Evolutionary conservation across 1,140 invertebrate species (phyloP), one percentile per base, ranked within the genome.

Genomic region (Aricia agestis): DNA sequence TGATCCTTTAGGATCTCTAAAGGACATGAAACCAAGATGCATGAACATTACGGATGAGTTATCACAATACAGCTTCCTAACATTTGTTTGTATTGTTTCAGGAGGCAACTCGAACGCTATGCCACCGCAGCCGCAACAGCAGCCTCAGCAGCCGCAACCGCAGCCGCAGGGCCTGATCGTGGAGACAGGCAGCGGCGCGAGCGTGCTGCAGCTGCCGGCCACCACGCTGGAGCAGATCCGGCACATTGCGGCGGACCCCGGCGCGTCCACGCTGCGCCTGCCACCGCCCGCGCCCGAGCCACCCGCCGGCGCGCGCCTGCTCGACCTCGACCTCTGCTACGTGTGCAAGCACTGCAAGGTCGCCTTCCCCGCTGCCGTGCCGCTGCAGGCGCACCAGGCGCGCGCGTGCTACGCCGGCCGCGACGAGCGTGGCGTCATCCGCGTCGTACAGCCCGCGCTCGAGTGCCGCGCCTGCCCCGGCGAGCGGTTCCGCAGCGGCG

Each of bases 301-400:
- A 17, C 86, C 89, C 73, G 32, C 83, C 79, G 76, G 87, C 75
- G 73, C 92, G 74, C 76, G 92, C 74, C 94, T 96, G 75, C 86
- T 95, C 2, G 95, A 96, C 79, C 93, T 95, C 59, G 97, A 97
- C 82, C 93, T 96, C 18, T 97, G 96, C 76, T 95, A 96, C 92
- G 95, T 97, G 68, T 97, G 96, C 92, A 96, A 96, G 82, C 95
- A 96, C 81, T 97, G 96, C 87, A 95, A 96, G 69, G 93, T 96
- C 66, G 96, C 96, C 2, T 97, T 96, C 90, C 94, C 95, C 1
- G 93, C 94, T 59, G 95, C 96, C 68, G 94, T 94, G n/a, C 94
- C 94, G 5, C 92, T 97, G 66, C 90, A 95, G 58, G 92, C 91
- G 11, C 96, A 97, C 82, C 96, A 97, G 82, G 92, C 94, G 1